Conservation (phyloP, 2,113 vertebrate genomes). For the Athene cunicularia region DNA sequence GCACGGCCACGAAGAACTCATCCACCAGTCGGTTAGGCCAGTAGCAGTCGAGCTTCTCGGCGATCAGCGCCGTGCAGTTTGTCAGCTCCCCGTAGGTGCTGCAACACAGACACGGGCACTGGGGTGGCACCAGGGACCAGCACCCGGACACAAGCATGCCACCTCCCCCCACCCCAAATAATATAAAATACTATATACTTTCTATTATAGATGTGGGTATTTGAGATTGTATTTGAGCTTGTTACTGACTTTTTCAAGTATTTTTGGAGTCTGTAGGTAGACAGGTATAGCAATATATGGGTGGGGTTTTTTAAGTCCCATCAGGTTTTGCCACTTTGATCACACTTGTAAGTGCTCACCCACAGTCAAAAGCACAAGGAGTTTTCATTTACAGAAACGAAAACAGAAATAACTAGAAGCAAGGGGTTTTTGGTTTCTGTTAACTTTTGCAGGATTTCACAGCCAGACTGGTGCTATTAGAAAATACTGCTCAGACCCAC, state of each 20-base stretch:
- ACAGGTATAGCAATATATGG: neutral
- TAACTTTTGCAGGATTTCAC: neutral
- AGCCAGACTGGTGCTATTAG: neutral
- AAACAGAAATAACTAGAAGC: neutral
- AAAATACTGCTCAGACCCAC: neutral
- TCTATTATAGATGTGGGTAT: accelerated
- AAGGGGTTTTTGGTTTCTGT: neutral
- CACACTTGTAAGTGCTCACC: neutral
- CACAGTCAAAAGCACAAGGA: neutral
- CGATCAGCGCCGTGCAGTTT: constrained; percentile 86
- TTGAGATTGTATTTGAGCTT: neutral
- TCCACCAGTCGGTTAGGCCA: constrained; percentile 93
- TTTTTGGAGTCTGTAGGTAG: neutral
- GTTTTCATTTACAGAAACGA: neutral
- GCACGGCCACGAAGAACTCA: constrained; percentile 86
- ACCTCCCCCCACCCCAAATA: accelerated
- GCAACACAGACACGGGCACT: neutral
- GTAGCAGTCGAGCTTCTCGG: constrained; percentile 81
- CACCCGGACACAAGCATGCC: accelerated
- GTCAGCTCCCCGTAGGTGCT: constrained; percentile 84
- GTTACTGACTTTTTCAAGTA: neutral
- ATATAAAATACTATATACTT: accelerated
- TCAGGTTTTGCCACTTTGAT: neutral
- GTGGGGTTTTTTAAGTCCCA: neutral
- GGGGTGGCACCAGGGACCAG: neutral